These are phyloP conservation scores for Hafferia zeledoni DNA, from an alignment of 2,797 vertebrate species.

Conservation along the genomic window DNA sequence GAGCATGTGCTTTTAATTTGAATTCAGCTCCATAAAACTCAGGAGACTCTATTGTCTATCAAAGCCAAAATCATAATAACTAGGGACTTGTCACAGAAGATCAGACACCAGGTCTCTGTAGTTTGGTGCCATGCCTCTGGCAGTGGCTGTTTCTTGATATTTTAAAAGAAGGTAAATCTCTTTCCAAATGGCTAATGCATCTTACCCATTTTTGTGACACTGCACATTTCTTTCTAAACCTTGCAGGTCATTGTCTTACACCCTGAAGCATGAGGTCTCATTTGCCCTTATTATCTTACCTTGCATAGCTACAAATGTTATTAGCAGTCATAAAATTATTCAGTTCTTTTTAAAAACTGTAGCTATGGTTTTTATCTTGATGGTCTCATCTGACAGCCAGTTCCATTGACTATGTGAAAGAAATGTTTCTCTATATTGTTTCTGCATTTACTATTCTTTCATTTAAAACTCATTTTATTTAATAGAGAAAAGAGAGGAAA, in stretches of 20 bases:
- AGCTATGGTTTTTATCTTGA: neutral
- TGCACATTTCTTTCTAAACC: conserved; percentile 16
- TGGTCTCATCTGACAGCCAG: conserved; percentile 4
- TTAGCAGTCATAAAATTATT: conserved; percentile 29
- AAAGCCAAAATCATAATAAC: conserved; percentile 43
- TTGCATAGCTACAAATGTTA: conserved; percentile 31
- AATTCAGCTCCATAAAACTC: conserved; percentile 52
- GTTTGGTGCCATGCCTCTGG: conserved; percentile 42
- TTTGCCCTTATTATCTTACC: conserved; percentile 47
- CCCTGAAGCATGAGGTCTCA: conserved; percentile 31
- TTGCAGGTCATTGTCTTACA: conserved; percentile 36
- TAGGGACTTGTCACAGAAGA: conserved; percentile 48
- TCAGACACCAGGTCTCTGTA: conserved; percentile 29
- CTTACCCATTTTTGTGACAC: conserved; percentile 20
- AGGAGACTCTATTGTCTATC: conserved; percentile 59
- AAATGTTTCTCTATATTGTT: neutral
- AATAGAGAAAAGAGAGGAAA: neutral
- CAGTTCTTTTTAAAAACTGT: neutral
- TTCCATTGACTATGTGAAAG: neutral
- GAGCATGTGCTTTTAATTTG: conserved; percentile 64
- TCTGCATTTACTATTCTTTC: neutral
- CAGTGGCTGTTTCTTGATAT: conserved; percentile 39
- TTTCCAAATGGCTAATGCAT: conserved; percentile 29
- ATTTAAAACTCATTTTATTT: neutral
- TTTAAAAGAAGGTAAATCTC: conserved; percentile 32